These are phyloP conservation scores for Drosophila asahinai DNA, from an alignment of 1,140 invertebrate species.

Conservation along the genomic window DNA sequence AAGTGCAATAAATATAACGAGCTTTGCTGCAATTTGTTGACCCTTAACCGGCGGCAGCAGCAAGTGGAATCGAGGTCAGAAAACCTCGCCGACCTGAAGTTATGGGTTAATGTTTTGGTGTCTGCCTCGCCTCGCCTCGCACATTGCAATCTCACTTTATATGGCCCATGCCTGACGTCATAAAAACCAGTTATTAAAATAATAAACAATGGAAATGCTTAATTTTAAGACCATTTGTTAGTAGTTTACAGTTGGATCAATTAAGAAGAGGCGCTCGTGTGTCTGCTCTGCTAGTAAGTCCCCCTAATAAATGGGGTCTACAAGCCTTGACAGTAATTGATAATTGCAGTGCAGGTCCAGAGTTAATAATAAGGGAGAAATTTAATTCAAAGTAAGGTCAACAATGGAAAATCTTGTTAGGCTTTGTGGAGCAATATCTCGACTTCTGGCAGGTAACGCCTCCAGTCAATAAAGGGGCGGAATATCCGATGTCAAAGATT, in stretches of 20 bases:
- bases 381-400: conserved; percentile 5
- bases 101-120: conserved; percentile 27
- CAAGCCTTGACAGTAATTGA: conserved; percentile 25
- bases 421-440: conserved; percentile 2
- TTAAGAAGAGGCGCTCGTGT: conserved; percentile 15
- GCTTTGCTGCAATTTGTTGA: conserved; percentile 22
- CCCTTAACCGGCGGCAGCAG: not conserved
- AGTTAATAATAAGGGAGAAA: conserved; percentile 30
- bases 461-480: not conserved
- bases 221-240: conserved; percentile 33
- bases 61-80: conserved; percentile 19
- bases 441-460: conserved; percentile 22
- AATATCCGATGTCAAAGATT: not conserved
- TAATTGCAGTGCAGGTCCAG: conserved; percentile 28
- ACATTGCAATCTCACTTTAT: conserved; percentile 18
- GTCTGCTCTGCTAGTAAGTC: conserved; percentile 14
- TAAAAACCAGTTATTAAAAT: conserved; percentile 30
- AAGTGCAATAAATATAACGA: conserved; percentile 31
- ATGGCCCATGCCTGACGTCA: conserved; percentile 21
- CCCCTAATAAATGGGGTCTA: conserved; percentile 2
- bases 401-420: conserved; percentile 20
- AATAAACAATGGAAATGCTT: conserved; percentile 21
- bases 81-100: conserved; percentile 31
- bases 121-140: conserved; percentile 8
- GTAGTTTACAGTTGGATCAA: conserved; percentile 37